These are phyloP conservation scores for Slavum lentiscoides DNA, from an alignment of 2,888 invertebrate species.

Conservation along the genomic window DNA sequence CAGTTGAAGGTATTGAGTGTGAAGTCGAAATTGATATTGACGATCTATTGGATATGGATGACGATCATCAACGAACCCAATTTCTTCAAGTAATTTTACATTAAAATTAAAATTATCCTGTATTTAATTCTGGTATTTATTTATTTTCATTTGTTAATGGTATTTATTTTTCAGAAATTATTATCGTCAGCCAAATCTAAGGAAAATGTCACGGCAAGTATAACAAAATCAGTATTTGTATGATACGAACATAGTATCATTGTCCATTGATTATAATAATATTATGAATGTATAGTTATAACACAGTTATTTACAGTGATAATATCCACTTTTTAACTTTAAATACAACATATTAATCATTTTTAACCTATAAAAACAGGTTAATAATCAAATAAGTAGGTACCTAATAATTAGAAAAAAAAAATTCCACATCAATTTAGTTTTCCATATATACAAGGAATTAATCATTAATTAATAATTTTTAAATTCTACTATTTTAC, in stretches of 20 bases:
- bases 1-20: slow-evolving; percentile 63
- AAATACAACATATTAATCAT: too few relatives aligned
- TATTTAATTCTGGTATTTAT: background rate
- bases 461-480: too few relatives aligned
- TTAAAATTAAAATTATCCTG: background rate
- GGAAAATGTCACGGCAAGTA: slow-evolving; percentile 57
- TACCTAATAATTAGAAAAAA: too few relatives aligned
- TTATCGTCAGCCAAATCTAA: slow-evolving; percentile 46
- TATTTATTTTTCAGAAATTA: slow-evolving; percentile 39
- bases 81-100: slow-evolving; percentile 71
- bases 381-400: too few relatives aligned
- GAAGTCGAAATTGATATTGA: slow-evolving; percentile 93
- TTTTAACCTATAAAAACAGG: too few relatives aligned
- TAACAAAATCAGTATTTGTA: background rate
- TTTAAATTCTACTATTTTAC: too few relatives aligned
- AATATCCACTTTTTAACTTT: too few relatives aligned
- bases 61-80: slow-evolving; percentile 79
- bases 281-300: too few relatives aligned
- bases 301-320: too few relatives aligned
- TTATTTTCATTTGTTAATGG: background rate
- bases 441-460: too few relatives aligned
- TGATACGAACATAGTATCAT: background rate
- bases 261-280: too few relatives aligned
- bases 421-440: too few relatives aligned
- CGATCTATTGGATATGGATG: slow-evolving; percentile 92